Base-by-base conservation (phyloP, 1,140 invertebrate genomes). In the Neodiprion lecontei region DNA sequence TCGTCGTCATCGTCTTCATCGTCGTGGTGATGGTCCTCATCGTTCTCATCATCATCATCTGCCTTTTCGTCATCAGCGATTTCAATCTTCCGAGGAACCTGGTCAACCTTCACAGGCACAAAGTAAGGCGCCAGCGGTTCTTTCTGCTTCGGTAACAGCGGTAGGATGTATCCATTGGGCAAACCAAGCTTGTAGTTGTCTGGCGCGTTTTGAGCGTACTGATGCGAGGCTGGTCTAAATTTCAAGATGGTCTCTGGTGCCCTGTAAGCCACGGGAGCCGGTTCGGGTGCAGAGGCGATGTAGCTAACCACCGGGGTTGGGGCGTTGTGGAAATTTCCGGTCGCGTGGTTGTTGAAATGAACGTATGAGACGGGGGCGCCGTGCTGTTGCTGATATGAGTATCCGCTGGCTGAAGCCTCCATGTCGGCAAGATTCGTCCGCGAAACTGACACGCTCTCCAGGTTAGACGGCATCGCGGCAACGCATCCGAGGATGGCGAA, bases 331-430 rank as follows among this genome's bases (percentile, higher is more conserved):
- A 80, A 79, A 10, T 77, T 65, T 71, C 79, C 78, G 21, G 72
- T 80, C 69, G 81, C 85, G 75, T 88, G 85, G 79, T 84, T 87
- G 73, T 82, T 85, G 76, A 88, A 88, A 14, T 78, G 84, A 66
- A 86, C 78, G 76, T 82, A 88, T 10, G 83, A 84, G 3, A 81
- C 82, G 23, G 87, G 87, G 71, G 77, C 68, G 47, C 79, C 81
- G 21, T 81, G 80, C 72, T 81, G 84, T 50, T 86, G 84, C n/a
- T 77, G 78, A 75, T 88, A 88, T 48, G 80, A 74, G 79, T 87
- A 88, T 7, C 83, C 84, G 0, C 81, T 81, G 1, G 82, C 85
- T 8, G 87, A 87, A 5, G 80, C 79, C 48, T 84, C 85, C 2
- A 87, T 78, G 69, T 88, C 87, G 2, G 78, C 77, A 73, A 82